Conservation (phyloP, 2,797 vertebrate genomes). For the Sebastes jordani region DNA sequence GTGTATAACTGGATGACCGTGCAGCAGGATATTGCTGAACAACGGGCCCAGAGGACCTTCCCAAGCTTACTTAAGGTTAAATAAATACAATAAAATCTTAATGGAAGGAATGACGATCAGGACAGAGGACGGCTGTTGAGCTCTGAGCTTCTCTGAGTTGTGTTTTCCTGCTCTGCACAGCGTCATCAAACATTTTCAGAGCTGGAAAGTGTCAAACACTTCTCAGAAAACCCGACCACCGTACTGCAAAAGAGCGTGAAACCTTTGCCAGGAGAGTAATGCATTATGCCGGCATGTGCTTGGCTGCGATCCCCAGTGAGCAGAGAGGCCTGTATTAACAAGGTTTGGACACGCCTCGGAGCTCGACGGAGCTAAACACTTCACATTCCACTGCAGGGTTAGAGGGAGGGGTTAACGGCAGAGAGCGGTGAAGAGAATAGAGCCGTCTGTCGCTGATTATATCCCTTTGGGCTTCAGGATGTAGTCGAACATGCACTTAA, state of each 20-base stretch:
- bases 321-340: constrained; percentile 69
- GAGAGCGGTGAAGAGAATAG: not conserved
- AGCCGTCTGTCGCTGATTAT: constrained; percentile 26
- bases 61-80: constrained; percentile 15
- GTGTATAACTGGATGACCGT: constrained; percentile 2
- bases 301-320: constrained; percentile 46
- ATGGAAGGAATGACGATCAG: not conserved
- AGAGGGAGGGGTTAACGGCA: constrained; percentile 28
- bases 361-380: constrained; percentile 48
- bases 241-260: constrained; percentile 28
- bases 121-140: not conserved
- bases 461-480: constrained; percentile 2
- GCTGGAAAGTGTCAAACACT: constrained; percentile 4
- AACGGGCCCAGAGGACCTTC: not conserved
- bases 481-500: constrained; percentile 6
- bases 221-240: constrained; percentile 6
- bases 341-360: constrained; percentile 59
- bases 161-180: not conserved
- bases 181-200: not conserved
- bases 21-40: constrained; percentile 5
- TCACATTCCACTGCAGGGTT: constrained; percentile 68
- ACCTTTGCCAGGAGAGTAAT: constrained; percentile 42
- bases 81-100: constrained; percentile 23
- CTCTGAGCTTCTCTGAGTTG: not conserved
- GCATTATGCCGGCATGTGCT: constrained; percentile 48